Evolutionary conservation across 2,113 vertebrate species (phyloP).

Genomic region (Corythaixoides concolor): DNA sequence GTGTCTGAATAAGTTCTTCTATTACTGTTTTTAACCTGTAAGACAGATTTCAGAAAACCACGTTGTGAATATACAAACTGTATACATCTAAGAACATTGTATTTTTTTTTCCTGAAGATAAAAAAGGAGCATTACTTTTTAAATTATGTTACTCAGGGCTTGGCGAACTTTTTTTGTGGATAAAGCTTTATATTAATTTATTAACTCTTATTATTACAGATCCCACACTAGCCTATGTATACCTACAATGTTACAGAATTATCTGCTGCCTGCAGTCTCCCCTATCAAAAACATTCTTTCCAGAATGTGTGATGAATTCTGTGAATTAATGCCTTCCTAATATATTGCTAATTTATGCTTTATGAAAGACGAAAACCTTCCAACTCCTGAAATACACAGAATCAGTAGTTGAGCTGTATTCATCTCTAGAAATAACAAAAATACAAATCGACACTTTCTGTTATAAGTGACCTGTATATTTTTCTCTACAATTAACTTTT

Average conservation of each 20-base stretch:
- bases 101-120: not conserved
- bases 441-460: not conserved
- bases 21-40: conserved; percentile 87
- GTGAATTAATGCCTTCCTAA: not conserved
- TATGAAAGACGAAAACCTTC: not conserved
- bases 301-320: not conserved
- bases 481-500: not conserved
- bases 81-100: not conserved
- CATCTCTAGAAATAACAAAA: not conserved
- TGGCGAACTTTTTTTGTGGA: too few species aligned
- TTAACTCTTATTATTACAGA: not conserved
- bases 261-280: not conserved
- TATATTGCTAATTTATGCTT: not conserved
- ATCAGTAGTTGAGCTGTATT: not conserved
- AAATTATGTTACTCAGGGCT: not conserved
- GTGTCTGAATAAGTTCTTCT: conserved; percentile 88
- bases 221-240: not conserved
- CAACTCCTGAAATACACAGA: not conserved
- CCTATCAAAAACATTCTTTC: not conserved
- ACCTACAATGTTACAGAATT: not conserved
- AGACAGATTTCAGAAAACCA: conserved; percentile 19
- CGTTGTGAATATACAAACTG: not conserved
- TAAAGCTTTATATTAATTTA: not conserved
- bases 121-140: not conserved
- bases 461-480: not conserved